phyloP scores from a whole-genome alignment of 2,888 invertebrate species.

The Andrena haemorrhoa region DNA sequence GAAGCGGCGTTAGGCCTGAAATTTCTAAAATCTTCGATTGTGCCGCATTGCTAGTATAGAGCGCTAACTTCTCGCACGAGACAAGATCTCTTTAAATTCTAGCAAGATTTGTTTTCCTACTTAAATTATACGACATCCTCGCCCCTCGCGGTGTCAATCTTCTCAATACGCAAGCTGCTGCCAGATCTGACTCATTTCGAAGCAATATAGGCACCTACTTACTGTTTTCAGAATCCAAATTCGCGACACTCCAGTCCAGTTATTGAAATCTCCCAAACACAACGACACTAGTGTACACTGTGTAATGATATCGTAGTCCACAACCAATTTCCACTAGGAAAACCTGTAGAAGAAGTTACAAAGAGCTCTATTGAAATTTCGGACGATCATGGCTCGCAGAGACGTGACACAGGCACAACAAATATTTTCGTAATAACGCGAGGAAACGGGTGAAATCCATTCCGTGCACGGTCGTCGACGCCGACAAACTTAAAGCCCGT shows the following conservation, averaged over 20 bases:
- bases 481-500: constrained; percentile 39
- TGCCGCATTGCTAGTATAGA: not conserved
- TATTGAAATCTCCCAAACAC: no score
- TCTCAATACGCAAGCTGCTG: no score
- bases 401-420: not conserved
- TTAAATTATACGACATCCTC: no score
- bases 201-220: no score
- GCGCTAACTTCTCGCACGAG: no score
- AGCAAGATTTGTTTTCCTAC: not conserved
- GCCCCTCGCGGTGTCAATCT: no score
- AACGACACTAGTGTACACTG: no score
- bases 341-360: not conserved
- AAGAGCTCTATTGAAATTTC: not conserved
- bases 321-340: no score
- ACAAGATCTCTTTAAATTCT: not conserved
- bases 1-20: not conserved
- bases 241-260: no score
- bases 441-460: constrained; percentile 8
- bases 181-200: no score
- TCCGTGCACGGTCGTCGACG: constrained; percentile 22
- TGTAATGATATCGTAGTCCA: no score
- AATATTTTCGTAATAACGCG: constrained; percentile 2
- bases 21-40: not conserved
- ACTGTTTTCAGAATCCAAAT: no score
- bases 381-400: not conserved